A percentile compares a stretch with the other conserved stretches of the same genome.
Evolutionary conservation across 2,888 invertebrate genomes (phyloP).

Genomic region (Drosophila paracracens): DNA sequence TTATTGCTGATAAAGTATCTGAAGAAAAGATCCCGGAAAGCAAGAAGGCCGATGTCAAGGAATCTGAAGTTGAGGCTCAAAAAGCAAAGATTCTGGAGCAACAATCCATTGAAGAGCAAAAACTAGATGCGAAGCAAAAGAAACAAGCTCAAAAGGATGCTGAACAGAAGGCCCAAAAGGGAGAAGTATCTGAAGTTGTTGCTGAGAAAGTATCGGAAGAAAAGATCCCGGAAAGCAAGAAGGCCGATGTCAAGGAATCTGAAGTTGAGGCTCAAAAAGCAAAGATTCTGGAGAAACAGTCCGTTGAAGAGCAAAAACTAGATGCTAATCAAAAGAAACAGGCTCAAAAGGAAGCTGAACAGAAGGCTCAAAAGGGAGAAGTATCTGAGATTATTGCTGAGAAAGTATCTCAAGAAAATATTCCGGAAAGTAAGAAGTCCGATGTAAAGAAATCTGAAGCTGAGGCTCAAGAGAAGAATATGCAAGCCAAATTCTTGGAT

Average conservation of each 20-base stretch:
- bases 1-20: neutral
- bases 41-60: slow-evolving; percentile 7
- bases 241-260: neutral
- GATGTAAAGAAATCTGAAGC: neutral
- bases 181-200: neutral
- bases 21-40: neutral
- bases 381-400: slow-evolving; percentile 2
- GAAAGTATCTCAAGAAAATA: neutral
- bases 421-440: neutral
- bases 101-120: neutral
- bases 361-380: slow-evolving; percentile 1
- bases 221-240: neutral
- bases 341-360: neutral
- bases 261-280: neutral
- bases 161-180: neutral
- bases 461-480: neutral
- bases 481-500: neutral
- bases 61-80: slow-evolving; percentile 21
- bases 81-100: slow-evolving; percentile 6
- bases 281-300: neutral
- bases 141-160: neutral
- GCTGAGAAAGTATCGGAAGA: slow-evolving; percentile 2
- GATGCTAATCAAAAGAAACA: neutral
- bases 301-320: slow-evolving; percentile 12
- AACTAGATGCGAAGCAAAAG: neutral